phyloP scores from a whole-genome alignment of 2,888 invertebrate species.

The Malacosoma neustria region DNA sequence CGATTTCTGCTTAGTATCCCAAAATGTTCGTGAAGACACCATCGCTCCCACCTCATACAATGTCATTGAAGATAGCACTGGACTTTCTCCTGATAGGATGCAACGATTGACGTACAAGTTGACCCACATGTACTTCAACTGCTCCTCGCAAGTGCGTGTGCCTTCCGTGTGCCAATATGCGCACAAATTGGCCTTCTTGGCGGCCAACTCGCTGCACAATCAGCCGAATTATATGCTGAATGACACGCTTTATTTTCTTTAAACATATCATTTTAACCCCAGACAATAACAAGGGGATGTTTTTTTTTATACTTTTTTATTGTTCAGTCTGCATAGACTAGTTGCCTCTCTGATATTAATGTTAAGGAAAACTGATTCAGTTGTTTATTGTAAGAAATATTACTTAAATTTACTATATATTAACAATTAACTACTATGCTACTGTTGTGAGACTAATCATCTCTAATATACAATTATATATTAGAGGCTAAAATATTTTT shows the following conservation, averaged over 20 bases:
- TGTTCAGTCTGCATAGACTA: no score
- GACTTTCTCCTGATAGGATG: constrained; percentile 81
- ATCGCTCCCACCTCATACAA: constrained; percentile 94
- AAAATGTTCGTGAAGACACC: constrained; percentile 90
- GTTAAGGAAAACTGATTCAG: no score
- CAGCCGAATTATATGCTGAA: constrained; percentile 76
- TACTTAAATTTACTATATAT: no score
- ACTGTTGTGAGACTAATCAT: no score
- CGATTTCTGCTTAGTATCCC: constrained; percentile 93
- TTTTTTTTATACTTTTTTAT: no score
- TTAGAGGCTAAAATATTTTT: no score
- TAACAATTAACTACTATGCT: no score
- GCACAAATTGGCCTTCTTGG: constrained; percentile 93
- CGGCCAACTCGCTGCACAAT: constrained; percentile 85
- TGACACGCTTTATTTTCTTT: constrained; percentile 81
- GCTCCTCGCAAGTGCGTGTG: constrained; percentile 85
- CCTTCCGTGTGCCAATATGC: constrained; percentile 97
- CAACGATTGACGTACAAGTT: constrained; percentile 91
- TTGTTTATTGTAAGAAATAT: no score
- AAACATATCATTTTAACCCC: no score
- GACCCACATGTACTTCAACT: constrained; percentile 94
- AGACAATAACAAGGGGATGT: no score
- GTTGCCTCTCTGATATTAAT: no score
- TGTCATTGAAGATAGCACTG: constrained; percentile 83
- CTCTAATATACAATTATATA: no score